These are phyloP conservation scores for Styela clava DNA, from an alignment of 23 tunicate genomes.

Conservation along the genomic window DNA sequence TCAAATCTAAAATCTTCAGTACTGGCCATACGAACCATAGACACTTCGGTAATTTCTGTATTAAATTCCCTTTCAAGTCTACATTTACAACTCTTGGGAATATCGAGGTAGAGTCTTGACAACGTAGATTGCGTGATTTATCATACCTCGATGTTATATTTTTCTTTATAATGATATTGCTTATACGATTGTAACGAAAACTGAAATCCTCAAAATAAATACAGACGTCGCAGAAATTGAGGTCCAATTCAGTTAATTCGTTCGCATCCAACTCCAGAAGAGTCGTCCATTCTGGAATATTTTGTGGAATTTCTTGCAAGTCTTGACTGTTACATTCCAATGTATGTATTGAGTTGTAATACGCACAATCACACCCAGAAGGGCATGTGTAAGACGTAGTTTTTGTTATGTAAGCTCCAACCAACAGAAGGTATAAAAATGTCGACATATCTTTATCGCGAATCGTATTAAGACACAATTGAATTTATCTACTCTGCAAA, in stretches of 20 bases:
- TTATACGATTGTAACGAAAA: conserved; percentile 65
- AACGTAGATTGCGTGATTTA: not conserved
- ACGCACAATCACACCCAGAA: conserved; percentile 50
- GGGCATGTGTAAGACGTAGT: conserved; percentile 49
- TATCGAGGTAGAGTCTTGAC: conserved; percentile 22
- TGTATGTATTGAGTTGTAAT: conserved; percentile 57
- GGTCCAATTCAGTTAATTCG: conserved; percentile 28
- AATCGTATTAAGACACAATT: too few relatives aligned
- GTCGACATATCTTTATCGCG: too few relatives aligned
- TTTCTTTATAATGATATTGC: not conserved
- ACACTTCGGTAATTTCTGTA: conserved; percentile 66
- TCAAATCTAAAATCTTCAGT: conserved; percentile 45
- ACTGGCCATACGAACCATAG: conserved; percentile 48
- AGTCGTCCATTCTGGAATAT: conserved; percentile 91
- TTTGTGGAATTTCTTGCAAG: conserved; percentile 27
- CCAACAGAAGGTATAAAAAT: not conserved
- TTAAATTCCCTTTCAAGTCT: conserved; percentile 55
- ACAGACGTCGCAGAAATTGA: conserved; percentile 43
- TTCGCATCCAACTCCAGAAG: conserved; percentile 68
- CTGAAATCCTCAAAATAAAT: conserved; percentile 61
- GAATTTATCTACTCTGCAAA: too few relatives aligned
- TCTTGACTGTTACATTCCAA: conserved; percentile 68
- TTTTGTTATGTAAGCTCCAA: not conserved
- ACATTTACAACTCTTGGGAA: conserved; percentile 41
- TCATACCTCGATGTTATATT: not conserved